Base-by-base conservation (phyloP, 2,888 invertebrate genomes). In the Monoplex corrugatus region DNA sequence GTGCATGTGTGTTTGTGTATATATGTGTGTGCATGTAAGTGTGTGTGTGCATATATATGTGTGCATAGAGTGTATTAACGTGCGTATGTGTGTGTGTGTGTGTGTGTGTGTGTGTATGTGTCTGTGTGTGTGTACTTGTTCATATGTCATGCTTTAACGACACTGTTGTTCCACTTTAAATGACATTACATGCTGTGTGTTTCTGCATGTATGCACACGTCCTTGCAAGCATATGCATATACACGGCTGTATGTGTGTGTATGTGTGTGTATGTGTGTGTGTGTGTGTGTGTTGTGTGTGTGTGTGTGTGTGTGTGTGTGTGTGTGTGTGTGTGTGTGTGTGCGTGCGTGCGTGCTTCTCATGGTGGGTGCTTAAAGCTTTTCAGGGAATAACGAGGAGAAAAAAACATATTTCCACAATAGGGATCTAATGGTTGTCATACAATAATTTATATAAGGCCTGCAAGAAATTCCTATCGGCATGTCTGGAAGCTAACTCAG, bases 331-430 rank as follows among this genome's bases (percentile, higher is more conserved):
- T 50, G 32, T 84, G 50, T 50, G 32, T 40, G 85, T 63, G 40
- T 86, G 86, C 19, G 32, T 86, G 40, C 40, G 86, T 86, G 63
- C 68, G 68, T 88, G 82, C 45, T 19, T 83, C 6, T 87, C n/a
- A 68, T 35, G 68, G 45, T 78, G 75, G 19, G 28, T 23, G 43
- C 10, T 28, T n/a, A 32, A 40, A 32, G 28, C 19, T 83, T 43
- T 63, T 0, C 68, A 5, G 38, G 28, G 40, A 28, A 28, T 72
- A 23, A n/a, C n/a, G 10, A n/a, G 72, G n/a, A 72, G 72, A 72
- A n/a, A n/a, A n/a, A n/a, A n/a, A 72, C 32, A 72, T n/a, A 72
- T n/a, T n/a, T n/a, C n/a, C n/a, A n/a, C 32, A n/a, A 72, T 23
- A n/a, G 10, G 23, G 23, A 72, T 72, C 72, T n/a, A 72, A 10